Percentiles rank a stretch among this genome's conserved stretches.
These are phyloP conservation scores for Petrocephalus microphthalmus DNA, from an alignment of 2,113 vertebrate species.

Conservation along the genomic window DNA sequence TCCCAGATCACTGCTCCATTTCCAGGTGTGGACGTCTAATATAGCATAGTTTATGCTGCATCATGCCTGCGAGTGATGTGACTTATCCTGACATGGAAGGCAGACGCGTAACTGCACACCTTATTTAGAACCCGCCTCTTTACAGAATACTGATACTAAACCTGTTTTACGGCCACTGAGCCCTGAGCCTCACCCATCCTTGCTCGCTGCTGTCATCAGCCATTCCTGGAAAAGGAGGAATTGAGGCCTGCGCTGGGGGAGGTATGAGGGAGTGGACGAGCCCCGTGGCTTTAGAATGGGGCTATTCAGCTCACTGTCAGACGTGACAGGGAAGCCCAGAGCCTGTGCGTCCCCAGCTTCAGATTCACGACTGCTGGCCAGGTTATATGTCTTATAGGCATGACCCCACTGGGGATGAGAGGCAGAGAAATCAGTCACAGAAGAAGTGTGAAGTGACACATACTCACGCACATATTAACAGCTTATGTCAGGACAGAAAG, in stretches of 20 bases:
- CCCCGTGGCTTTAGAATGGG: neutral
- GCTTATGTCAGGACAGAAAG: too few relatives aligned
- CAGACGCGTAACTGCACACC: neutral
- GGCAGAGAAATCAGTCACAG: neutral
- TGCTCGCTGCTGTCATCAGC: neutral
- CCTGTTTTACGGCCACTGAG: neutral
- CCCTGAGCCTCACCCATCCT: neutral
- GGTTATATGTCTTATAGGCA: neutral
- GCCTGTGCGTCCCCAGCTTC: neutral
- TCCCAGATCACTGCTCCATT: neutral
- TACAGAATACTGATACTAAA: neutral
- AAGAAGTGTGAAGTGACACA: neutral
- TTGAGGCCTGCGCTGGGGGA: neutral
- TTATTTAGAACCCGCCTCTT: neutral
- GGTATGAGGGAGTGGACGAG: neutral
- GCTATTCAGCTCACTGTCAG: neutral
- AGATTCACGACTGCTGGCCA: neutral
- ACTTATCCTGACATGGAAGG: neutral
- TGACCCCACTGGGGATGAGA: neutral
- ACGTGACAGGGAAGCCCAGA: neutral
- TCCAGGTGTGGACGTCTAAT: neutral
- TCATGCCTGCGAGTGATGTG: neutral
- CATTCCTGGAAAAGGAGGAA: slow-evolving; percentile 21
- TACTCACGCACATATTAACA: neutral
- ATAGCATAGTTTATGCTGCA: neutral